phyloP scores from a whole-genome alignment of 92 coral and sea anemone genomes.

The Porites rus region DNA sequence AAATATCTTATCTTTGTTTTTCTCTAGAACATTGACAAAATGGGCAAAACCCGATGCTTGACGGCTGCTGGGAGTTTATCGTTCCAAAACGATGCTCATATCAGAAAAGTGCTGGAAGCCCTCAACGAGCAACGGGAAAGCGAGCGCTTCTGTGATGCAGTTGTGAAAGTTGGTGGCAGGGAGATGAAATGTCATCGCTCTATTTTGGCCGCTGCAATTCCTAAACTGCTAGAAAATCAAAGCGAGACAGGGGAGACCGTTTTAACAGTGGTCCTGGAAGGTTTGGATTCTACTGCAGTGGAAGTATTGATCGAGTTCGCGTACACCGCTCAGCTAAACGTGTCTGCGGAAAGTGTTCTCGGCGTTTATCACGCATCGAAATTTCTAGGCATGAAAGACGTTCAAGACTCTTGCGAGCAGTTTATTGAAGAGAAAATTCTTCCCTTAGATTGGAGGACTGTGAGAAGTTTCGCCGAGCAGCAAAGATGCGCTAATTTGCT shows the following conservation, averaged over 20 bases:
- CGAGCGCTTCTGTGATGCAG: constrained; percentile 78
- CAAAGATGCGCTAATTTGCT: constrained; percentile 65
- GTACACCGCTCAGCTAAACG: constrained; percentile 79
- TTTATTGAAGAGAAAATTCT: constrained; percentile 77
- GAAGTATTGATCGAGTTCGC: constrained; percentile 86
- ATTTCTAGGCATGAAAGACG: constrained; percentile 75
- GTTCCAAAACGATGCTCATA: constrained; percentile 39
- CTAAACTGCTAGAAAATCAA: constrained; percentile 67
- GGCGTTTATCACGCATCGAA: constrained; percentile 79
- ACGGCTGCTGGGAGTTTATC: constrained; percentile 14
- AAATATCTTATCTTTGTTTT: not conserved
- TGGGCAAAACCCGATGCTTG: not conserved
- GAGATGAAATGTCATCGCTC: constrained; percentile 87
- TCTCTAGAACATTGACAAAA: constrained; percentile 2
- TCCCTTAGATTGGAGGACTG: constrained; percentile 81
- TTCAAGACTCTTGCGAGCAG: constrained; percentile 69
- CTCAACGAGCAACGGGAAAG: constrained; percentile 82
- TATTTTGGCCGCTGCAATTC: constrained; percentile 83
- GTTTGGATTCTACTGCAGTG: constrained; percentile 85
- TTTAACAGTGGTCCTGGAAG: constrained; percentile 71
- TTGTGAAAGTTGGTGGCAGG: constrained; percentile 72
- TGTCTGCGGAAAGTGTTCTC: constrained; percentile 67
- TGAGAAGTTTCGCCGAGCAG: constrained; percentile 74
- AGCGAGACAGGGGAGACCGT: constrained; percentile 59
- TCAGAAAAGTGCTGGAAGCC: constrained; percentile 53